Evolutionary conservation across 2,888 invertebrate species (phyloP).

Genomic region (Congeria kusceri): DNA sequence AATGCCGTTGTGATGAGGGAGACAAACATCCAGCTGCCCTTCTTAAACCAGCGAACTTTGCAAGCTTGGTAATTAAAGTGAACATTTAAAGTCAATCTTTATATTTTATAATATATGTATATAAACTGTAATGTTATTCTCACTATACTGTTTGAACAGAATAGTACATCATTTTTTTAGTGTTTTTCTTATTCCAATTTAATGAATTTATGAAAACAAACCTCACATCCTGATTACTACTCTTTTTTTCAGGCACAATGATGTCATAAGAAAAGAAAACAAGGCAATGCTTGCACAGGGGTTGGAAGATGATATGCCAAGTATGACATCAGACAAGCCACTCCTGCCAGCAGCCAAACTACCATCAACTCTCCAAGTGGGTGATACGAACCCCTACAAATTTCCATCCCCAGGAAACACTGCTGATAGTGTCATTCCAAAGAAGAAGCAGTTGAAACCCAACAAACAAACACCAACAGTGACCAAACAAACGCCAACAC

Average conservation of each 20-base stretch:
- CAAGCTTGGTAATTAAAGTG: constrained; percentile 16
- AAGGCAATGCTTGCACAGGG: constrained; percentile 1
- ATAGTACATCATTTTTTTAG: not conserved
- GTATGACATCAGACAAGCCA: too few species aligned
- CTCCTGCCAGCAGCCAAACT: too few species aligned
- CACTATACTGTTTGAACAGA: not conserved
- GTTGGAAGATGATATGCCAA: constrained; percentile 1
- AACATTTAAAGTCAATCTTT: too few species aligned
- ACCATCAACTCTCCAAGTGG: too few species aligned
- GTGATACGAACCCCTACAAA: too few species aligned
- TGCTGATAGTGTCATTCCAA: too few species aligned
- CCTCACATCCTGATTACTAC: not conserved
- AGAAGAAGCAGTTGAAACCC: too few species aligned
- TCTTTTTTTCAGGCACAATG: constrained; percentile 10
- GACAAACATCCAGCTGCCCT: constrained; percentile 23
- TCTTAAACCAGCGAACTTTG: constrained; percentile 13
- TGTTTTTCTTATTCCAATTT: not conserved
- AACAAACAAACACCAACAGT: too few species aligned
- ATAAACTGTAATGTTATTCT: too few species aligned
- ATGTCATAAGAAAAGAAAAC: not conserved
- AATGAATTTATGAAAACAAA: not conserved
- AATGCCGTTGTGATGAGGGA: constrained; percentile 8
- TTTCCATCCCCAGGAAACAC: too few species aligned
- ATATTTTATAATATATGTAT: too few species aligned
- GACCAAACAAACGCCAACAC: too few species aligned